Percentiles rank a stretch among this genome's conserved stretches.
Evolutionary conservation across 2,797 vertebrate genomes (phyloP).

Genomic region (Tympanoctomys barrerae): DNA sequence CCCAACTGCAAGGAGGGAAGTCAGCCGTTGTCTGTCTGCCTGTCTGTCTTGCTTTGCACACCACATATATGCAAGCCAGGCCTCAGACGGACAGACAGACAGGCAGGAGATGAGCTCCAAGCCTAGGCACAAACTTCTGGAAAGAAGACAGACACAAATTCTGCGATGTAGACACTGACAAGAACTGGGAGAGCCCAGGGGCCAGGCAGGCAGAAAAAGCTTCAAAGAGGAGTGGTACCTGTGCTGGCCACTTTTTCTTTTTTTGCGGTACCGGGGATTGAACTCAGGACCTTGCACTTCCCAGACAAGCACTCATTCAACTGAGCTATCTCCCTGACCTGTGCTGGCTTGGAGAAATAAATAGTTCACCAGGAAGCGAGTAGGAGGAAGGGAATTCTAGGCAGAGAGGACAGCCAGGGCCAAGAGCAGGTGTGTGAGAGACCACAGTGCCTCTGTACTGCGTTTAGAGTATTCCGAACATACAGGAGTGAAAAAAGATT

Average conservation of each 20-base stretch:
- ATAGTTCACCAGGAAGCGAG: conserved; percentile 1
- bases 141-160: neutral
- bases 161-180: neutral
- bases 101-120: neutral
- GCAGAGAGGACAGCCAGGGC: neutral
- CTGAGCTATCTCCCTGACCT: no score
- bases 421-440: neutral
- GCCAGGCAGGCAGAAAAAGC: neutral
- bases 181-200: neutral
- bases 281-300: no score
- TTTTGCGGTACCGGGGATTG: no score
- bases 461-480: neutral
- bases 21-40: neutral
- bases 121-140: neutral
- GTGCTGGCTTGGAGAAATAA: neutral
- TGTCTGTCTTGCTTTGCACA: neutral
- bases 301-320: no score
- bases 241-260: no score
- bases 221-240: neutral
- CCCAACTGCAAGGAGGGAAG: neutral
- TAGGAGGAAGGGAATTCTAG: conserved; percentile 14
- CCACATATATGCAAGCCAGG: neutral
- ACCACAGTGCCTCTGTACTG: neutral
- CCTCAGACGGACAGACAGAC: neutral
- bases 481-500: neutral